phyloP scores from a whole-genome alignment of 1,140 invertebrate genomes.

The Idris sp. region DNA sequence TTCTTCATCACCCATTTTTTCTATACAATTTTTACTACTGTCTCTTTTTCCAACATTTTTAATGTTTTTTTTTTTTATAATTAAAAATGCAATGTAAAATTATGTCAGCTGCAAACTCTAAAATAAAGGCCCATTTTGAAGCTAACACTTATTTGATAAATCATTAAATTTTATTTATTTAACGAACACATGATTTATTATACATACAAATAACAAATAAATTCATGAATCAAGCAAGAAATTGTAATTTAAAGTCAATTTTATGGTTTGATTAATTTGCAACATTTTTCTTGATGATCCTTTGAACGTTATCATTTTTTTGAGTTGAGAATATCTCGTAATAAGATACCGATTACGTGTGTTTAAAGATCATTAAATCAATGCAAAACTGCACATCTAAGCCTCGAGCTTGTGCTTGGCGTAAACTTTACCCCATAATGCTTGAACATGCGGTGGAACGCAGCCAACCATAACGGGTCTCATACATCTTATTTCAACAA shows the following conservation, averaged over 20 bases:
- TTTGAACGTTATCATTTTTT: too few species aligned
- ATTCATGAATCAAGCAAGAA: not conserved
- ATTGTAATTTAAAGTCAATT: slow-evolving; percentile 3
- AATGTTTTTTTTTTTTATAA: too few species aligned
- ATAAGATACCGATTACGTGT: slow-evolving; percentile 32
- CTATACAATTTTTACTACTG: not conserved
- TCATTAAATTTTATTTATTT: too few species aligned
- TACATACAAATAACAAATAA: not conserved
- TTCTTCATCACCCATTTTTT: too few species aligned
- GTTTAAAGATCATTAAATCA: slow-evolving; percentile 38
- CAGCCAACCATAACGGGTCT: slow-evolving; percentile 72
- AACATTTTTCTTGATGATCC: not conserved
- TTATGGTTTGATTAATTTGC: not conserved
- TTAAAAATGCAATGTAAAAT: too few species aligned
- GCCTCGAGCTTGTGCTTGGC: slow-evolving; percentile 24
- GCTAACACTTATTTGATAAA: too few species aligned
- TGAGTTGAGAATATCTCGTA: slow-evolving; percentile 23
- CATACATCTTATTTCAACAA: slow-evolving; percentile 67
- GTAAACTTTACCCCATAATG: slow-evolving; percentile 56
- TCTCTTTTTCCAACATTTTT: not conserved
- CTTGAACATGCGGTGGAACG: slow-evolving; percentile 56
- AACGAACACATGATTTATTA: not conserved
- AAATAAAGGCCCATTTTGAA: too few species aligned
- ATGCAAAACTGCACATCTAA: slow-evolving; percentile 27
- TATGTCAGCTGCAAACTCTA: too few species aligned